These are phyloP conservation scores for Rhodeus uyekii DNA, from an alignment of 2,797 vertebrate genomes.

Conservation along the genomic window DNA sequence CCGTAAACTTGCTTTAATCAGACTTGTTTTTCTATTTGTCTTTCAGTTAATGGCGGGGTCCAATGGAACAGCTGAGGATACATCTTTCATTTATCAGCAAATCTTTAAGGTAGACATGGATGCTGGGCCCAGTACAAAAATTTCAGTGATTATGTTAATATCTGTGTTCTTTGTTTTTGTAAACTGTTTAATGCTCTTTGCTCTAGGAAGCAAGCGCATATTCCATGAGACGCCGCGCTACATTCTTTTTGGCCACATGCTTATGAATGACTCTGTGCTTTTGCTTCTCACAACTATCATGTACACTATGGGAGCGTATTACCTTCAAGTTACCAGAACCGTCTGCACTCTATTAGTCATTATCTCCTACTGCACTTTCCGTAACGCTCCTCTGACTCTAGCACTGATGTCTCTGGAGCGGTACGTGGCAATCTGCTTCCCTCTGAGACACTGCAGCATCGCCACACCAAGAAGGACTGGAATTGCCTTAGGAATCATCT, in stretches of 20 bases:
- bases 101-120: not conserved
- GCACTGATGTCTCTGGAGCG: conserved; percentile 74
- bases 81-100: conserved; percentile 40
- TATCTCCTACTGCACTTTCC: conserved; percentile 6
- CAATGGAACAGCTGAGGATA: conserved; percentile 39
- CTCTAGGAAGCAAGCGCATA: conserved; percentile 59
- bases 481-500: conserved; percentile 51
- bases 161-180: conserved; percentile 54
- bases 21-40: not conserved
- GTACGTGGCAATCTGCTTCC: conserved; percentile 70
- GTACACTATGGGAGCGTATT: conserved; percentile 27
- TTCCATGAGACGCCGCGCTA: conserved; percentile 66
- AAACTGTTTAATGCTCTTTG: conserved; percentile 59
- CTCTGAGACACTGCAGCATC: conserved; percentile 65
- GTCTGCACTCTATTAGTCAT: conserved; percentile 56
- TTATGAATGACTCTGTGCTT: conserved; percentile 62
- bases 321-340: conserved; percentile 41
- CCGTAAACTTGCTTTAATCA: not conserved
- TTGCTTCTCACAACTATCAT: conserved; percentile 46
- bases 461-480: conserved; percentile 62
- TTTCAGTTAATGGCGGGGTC: conserved; percentile 41
- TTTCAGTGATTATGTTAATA: conserved; percentile 11
- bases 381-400: conserved; percentile 65
- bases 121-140: not conserved
- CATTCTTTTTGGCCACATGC: conserved; percentile 62